Evolutionary conservation across 2,797 vertebrate genomes (phyloP), one percentile per base, ranked within the genome.

Genomic region (Hippocampus kuda): DNA sequence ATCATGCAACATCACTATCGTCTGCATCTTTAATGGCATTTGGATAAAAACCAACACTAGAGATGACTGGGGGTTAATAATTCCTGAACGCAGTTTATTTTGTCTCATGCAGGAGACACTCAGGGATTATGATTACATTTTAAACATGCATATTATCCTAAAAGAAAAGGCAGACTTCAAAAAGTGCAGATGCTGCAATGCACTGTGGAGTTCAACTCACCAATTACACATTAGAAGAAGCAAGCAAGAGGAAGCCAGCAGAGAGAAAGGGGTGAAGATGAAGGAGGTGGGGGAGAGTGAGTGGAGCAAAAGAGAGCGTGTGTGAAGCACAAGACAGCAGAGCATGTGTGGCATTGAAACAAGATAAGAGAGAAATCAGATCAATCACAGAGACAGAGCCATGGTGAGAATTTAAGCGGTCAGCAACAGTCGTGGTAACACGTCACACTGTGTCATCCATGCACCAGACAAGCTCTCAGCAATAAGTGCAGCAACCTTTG

Each of bases 221-320:
- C 96, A 94, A 93, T 91, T 88, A 92, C 90, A 94, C 91, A 92
- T 94, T 93, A 92, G 94, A 91, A 93, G 93, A 90, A 94, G 92
- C 91, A 94, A 95, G 93, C 88, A 91, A 90, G 87, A 65, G 44
- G 63, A 93, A 94, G 90, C 92, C 96, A 93, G 92, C 91, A 91
- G 91, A 79, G 74, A 56, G 74, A 61, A 67, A 57, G 51, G 60
- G 68, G 69, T 65, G 71, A 69, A 65, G 38, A 68, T 12, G 62
- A 24, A 49, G 67, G 49, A 70, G 44, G 76, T 65, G 68, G 54
- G 59, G 66, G 57, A 44, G 72, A 70, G 54, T 68, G 71, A 61
- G 67, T 38, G 53, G 65, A 77, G 44, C 73, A 61, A 65, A 64
- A 65, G 24, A 70, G 64, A 66, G 64, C 48, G 56, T 20, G 27